A percentile compares a stretch with the other conserved stretches of the same genome.
phyloP scores from a whole-genome alignment of 1,140 invertebrate genomes.

The Lepidostoma basale region DNA sequence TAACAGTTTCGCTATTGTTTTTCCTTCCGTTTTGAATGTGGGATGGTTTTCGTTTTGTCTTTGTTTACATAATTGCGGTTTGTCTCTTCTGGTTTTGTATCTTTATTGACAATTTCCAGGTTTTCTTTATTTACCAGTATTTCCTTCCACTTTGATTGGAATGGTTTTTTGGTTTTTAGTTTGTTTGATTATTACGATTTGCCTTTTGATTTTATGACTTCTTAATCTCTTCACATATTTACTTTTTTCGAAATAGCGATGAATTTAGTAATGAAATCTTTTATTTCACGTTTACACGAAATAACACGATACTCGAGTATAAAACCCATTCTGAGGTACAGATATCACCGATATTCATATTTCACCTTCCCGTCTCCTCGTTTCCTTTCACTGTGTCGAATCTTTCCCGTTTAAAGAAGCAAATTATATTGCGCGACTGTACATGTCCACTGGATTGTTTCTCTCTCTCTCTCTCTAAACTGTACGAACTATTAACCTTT shows the following conservation, averaged over 20 bases:
- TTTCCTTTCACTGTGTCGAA: neutral
- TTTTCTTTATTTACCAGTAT: constrained; percentile 8
- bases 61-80: neutral
- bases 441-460: neutral
- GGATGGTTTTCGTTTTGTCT: constrained; percentile 32
- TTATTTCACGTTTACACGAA: neutral
- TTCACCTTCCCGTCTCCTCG: constrained; percentile 2
- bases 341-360: too few species aligned
- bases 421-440: constrained; percentile 10
- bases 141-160: neutral
- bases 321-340: too few species aligned
- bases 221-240: constrained; percentile 3
- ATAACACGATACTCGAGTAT: neutral
- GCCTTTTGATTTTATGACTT: neutral
- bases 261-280: constrained; percentile 23
- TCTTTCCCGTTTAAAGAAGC: constrained; percentile 1
- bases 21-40: constrained; percentile 24
- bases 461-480: too few species aligned
- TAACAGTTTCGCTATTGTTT: neutral
- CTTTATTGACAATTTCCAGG: neutral
- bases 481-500: too few species aligned
- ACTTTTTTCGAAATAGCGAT: neutral
- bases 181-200: constrained; percentile 1
- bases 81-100: constrained; percentile 15
- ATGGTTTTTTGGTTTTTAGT: constrained; percentile 2